Evolutionary conservation across 2,888 invertebrate genomes (phyloP).

Genomic region (Lithosia quadra): DNA sequence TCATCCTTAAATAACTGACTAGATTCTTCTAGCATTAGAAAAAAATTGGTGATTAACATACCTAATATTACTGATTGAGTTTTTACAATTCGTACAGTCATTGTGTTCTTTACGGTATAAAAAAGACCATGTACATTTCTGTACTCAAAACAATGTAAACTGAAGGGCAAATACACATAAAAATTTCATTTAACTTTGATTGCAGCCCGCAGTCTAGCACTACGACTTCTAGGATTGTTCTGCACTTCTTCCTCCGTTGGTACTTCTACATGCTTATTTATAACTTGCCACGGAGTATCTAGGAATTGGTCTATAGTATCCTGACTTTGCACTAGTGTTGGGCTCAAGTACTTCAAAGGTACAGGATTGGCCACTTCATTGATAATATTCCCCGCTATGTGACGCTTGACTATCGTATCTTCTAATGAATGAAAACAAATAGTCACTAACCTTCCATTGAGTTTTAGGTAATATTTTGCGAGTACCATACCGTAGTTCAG

Average conservation of each 20-base stretch:
- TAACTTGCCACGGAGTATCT: constrained; percentile 91
- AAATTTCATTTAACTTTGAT: constrained; percentile 88
- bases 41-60: neutral
- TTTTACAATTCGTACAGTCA: too few relatives aligned
- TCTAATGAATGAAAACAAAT: constrained; percentile 97
- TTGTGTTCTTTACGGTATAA: neutral
- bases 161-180: neutral
- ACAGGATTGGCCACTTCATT: constrained; percentile 91
- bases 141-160: neutral
- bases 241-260: constrained; percentile 92
- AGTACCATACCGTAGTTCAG: constrained; percentile 95
- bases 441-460: constrained; percentile 92
- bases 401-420: constrained; percentile 97
- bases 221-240: constrained; percentile 94
- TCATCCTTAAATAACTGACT: neutral
- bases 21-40: too few relatives aligned
- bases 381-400: constrained; percentile 92
- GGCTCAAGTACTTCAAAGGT: constrained; percentile 90
- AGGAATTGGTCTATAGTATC: constrained; percentile 88
- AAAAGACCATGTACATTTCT: neutral
- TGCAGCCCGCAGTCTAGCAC: constrained; percentile 95
- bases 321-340: constrained; percentile 86
- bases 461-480: constrained; percentile 92
- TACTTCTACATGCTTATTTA: constrained; percentile 93
- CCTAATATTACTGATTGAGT: too few relatives aligned